Evolutionary conservation across 2,797 vertebrate species (phyloP), one percentile per base, ranked within the genome.

Genomic region (Siniperca scherzeri): DNA sequence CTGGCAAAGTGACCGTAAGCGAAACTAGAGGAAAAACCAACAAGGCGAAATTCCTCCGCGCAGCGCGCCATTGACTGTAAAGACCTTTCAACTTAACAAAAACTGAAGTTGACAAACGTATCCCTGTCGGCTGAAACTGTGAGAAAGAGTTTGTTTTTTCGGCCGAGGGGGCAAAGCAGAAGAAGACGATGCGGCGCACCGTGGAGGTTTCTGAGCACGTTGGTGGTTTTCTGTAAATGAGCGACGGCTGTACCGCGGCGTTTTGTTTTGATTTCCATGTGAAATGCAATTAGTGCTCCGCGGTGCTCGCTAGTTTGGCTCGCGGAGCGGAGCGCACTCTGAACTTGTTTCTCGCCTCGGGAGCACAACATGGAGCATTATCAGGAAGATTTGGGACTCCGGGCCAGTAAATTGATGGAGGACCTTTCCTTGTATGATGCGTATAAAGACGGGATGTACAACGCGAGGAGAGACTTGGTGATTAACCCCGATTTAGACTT

Each of bases 21-120:
- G 70, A 83, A 85, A 83, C 77, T 69, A 60, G 67, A 80, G 72
- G 84, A 89, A 91, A 94, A 93, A 85, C 93, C 90, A 86, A 94
- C 81, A 89, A 82, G 94, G 86, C 87, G 93, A 96, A 97, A 97
- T 98, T 97, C 97, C 97, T 98, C 97, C 97, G 97, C 97, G 96
- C 93, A 95, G 96, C 97, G 96, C 96, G 96, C 97, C 97, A 97
- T 97, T 96, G 96, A 95, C 96, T 95, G 96, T 92, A 95, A 94
- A 95, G 94, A 96, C 95, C 96, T 93, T 95, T 96, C 96, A 96
- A 97, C 94, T 96, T 96, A 95, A 95, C 95, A 96, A 95, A 96
- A 96, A 96, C 94, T 94, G 93, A 94, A 95, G 96, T 95, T 96
- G 96, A 96, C 95, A 95, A 95, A 95, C 94, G 95, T 91, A 91